Evolutionary conservation across 2,888 invertebrate species (phyloP), one percentile per base, ranked within the genome.

Genomic region (Ectemnius lituratus): DNA sequence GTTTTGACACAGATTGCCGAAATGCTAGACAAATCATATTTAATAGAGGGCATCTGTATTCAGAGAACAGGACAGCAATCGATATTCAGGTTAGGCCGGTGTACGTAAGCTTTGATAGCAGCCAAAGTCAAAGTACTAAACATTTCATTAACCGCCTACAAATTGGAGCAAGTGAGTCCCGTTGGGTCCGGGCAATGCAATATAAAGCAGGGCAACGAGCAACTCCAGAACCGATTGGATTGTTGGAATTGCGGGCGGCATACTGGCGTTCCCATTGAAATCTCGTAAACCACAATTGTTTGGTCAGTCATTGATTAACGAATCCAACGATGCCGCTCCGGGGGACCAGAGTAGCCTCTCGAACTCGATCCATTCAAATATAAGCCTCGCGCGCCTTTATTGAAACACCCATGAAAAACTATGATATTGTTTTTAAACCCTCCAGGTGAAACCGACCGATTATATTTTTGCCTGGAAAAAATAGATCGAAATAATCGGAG

Each of bases 251-350:
- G 78, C 68, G 70, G n/a, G 72, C 57, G 28, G 70, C 45, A 64
- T 64, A 66, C 78, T 72, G 65, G 69, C 70, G 70, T 70, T 63
- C 64, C 79, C 76, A 82, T 82, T 73, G 77, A 82, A 82, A 80
- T 82, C 76, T 77, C 77, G 69, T 67, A 67, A 78, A 76, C 77
- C 80, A 72, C 75, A 76, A 79, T 83, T 80, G 76, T 66, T 74
- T 64, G 73, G 76, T 59, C 57, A 67, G 70, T 61, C 75, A 72
- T 72, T 73, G 77, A 79, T 83, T 76, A 72, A 78, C 70, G 62
- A 76, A 60, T 67, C 65, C 68, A 62, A 60, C 49, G 63, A 64
- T 61, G 20, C 1, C 20, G 61, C 37, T 11, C 52, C 2, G 16
- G 2, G 16, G 52, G n/a, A 16, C 27, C 13, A 27, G 27, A 16